Evolutionary conservation across 2,888 invertebrate genomes (phyloP).

Genomic region (Balanococcus diminutus): DNA sequence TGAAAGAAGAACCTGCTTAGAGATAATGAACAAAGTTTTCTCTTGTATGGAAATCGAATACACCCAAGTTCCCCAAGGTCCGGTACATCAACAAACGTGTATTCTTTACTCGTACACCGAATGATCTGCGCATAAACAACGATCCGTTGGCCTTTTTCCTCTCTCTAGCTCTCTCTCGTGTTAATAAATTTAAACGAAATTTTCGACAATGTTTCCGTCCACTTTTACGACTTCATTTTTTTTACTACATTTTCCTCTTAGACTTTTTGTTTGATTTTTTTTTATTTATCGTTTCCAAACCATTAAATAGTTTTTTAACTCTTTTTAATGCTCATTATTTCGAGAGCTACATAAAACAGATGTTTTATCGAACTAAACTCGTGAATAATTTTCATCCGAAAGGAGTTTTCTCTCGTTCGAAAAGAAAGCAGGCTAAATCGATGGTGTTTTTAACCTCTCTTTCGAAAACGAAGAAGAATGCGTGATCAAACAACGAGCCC

Average conservation of each 20-base stretch:
- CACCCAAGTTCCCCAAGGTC: slow-evolving; percentile 10
- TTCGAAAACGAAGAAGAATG: neutral
- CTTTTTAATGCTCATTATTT: slow-evolving; percentile 3
- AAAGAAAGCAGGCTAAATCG: neutral
- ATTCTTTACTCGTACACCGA: neutral
- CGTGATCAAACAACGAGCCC: too few relatives aligned
- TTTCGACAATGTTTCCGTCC: neutral
- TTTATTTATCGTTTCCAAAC: slow-evolving; percentile 7
- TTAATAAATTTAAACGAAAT: slow-evolving; percentile 5
- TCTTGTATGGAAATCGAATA: slow-evolving; percentile 28
- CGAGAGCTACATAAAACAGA: slow-evolving; percentile 2
- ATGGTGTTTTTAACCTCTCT: neutral
- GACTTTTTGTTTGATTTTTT: neutral
- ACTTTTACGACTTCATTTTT: slow-evolving; percentile 34
- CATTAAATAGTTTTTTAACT: slow-evolving; percentile 23
- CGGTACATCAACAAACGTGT: neutral
- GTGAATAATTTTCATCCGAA: neutral
- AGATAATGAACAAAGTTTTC: slow-evolving; percentile 32
- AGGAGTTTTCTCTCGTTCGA: neutral
- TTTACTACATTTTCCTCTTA: neutral
- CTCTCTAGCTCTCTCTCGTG: neutral
- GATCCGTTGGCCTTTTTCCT: neutral
- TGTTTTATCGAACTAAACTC: slow-evolving; percentile 19
- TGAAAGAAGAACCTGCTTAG: neutral
- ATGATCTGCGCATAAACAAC: neutral